Evolutionary conservation across 2,888 invertebrate species (phyloP).

Genomic region (Flexamia atlantica): DNA sequence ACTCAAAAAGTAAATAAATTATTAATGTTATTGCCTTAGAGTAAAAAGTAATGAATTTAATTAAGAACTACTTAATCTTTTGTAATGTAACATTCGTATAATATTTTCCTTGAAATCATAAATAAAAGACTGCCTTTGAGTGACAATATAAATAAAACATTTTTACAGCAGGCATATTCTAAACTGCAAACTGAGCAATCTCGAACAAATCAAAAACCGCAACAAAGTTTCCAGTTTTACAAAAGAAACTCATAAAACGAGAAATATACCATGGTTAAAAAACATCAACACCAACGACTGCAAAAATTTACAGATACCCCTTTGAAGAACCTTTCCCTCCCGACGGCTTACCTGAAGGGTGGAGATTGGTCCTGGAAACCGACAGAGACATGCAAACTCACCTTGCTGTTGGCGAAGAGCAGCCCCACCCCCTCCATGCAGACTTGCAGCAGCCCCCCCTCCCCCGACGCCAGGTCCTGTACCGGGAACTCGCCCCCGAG

Average conservation of each 20-base stretch:
- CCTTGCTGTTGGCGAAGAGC: slow-evolving; percentile 99
- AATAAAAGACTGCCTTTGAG: too few relatives aligned
- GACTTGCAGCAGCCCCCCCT: slow-evolving; percentile 98
- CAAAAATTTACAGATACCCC: slow-evolving; percentile 11
- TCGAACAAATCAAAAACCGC: background rate
- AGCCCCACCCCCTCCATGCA: slow-evolving; percentile 99
- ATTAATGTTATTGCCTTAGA: too few relatives aligned
- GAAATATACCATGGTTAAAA: background rate
- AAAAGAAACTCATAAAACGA: slow-evolving; percentile 3
- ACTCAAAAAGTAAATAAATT: too few relatives aligned
- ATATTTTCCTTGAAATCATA: too few relatives aligned
- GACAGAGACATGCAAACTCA: slow-evolving; percentile 75
- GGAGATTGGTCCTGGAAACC: slow-evolving; percentile 15
- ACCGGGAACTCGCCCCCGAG: slow-evolving; percentile 98
- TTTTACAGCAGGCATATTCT: background rate
- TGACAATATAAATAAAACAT: too few relatives aligned
- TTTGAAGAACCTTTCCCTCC: background rate
- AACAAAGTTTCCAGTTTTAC: background rate
- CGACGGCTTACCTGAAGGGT: slow-evolving; percentile 30
- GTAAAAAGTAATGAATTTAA: too few relatives aligned
- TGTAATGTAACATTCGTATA: too few relatives aligned
- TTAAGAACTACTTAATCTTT: too few relatives aligned
- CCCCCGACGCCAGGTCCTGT: slow-evolving; percentile 97
- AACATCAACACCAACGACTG: slow-evolving; percentile 35
- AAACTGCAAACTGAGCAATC: background rate